These are phyloP conservation scores for Grapholita molesta DNA, from an alignment of 1,140 invertebrate species.

Conservation along the genomic window DNA sequence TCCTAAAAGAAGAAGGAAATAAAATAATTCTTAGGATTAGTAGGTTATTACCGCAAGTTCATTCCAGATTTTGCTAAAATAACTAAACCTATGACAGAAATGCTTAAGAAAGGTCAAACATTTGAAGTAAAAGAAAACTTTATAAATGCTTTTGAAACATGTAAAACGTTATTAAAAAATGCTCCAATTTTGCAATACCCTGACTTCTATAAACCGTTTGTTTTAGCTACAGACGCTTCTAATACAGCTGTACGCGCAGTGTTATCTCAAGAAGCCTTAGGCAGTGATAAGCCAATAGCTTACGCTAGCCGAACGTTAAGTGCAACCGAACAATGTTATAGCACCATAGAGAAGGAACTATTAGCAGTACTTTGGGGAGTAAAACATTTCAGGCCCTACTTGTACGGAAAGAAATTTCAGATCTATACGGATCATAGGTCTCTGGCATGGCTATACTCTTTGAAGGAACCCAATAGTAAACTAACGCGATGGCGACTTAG, in stretches of 20 bases:
- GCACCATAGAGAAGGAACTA: constrained; percentile 30
- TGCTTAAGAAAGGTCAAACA: not conserved
- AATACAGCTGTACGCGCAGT: constrained; percentile 28
- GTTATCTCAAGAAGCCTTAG: constrained; percentile 27
- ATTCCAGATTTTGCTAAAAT: not conserved
- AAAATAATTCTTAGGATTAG: not conserved
- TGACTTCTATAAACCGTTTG: constrained; percentile 30
- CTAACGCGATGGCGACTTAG: constrained; percentile 39
- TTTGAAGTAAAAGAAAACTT: constrained; percentile 8
- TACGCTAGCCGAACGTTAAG: constrained; percentile 28
- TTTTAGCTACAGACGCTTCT: constrained; percentile 34
- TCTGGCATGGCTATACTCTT: too few species aligned
- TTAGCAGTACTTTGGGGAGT: constrained; percentile 21
- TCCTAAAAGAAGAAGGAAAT: not conserved
- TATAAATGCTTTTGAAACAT: constrained; percentile 24
- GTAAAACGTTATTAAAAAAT: constrained; percentile 31
- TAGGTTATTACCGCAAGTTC: not conserved
- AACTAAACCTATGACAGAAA: not conserved
- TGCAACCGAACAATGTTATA: constrained; percentile 24
- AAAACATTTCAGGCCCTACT: constrained; percentile 69
- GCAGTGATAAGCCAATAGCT: constrained; percentile 30
- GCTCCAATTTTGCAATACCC: constrained; percentile 33
- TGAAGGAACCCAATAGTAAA: too few species aligned
- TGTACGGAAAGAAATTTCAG: constrained; percentile 67
- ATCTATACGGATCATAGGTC: constrained; percentile 68